Conservation (phyloP, 2,888 invertebrate species). For the Stenotaenia linearis region DNA sequence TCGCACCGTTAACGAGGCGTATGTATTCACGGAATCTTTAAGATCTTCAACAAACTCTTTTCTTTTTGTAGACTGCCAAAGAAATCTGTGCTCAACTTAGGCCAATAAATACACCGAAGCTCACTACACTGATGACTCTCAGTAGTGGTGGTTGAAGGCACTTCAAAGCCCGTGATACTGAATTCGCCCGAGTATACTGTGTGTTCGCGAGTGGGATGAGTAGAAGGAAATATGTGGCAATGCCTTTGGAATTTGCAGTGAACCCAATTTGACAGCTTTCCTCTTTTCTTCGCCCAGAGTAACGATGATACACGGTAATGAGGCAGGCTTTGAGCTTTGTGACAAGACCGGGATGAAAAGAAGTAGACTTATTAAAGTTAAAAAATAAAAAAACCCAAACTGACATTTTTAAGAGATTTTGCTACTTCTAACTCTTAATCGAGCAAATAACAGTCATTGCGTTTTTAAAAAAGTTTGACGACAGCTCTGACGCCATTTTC, state of each 20-base stretch:
- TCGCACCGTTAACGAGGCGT: not conserved
- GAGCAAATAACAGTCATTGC: conserved; percentile 11
- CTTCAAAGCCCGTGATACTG: not conserved
- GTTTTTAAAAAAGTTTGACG: not conserved
- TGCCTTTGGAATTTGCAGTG: conserved; percentile 11
- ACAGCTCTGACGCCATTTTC: not conserved
- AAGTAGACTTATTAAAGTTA: conserved; percentile 8
- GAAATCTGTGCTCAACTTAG: conserved; percentile 1
- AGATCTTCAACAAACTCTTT: not conserved
- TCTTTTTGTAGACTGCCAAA: not conserved
- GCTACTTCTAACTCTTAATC: not conserved
- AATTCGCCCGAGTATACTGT: not conserved
- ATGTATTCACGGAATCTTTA: not conserved
- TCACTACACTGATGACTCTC: not conserved
- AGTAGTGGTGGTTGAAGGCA: not conserved
- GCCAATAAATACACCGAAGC: not conserved
- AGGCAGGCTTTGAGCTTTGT: conserved; percentile 11
- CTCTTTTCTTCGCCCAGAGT: not conserved
- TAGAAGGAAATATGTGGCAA: conserved; percentile 1
- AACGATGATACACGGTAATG: conserved; percentile 14
- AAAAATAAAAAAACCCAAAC: not conserved
- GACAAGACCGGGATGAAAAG: not conserved
- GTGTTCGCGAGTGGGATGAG: not conserved
- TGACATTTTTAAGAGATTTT: not conserved
- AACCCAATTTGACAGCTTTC: conserved; percentile 8